Evolutionary conservation across 2,113 vertebrate genomes (phyloP).

Genomic region (Anolis carolinensis): DNA sequence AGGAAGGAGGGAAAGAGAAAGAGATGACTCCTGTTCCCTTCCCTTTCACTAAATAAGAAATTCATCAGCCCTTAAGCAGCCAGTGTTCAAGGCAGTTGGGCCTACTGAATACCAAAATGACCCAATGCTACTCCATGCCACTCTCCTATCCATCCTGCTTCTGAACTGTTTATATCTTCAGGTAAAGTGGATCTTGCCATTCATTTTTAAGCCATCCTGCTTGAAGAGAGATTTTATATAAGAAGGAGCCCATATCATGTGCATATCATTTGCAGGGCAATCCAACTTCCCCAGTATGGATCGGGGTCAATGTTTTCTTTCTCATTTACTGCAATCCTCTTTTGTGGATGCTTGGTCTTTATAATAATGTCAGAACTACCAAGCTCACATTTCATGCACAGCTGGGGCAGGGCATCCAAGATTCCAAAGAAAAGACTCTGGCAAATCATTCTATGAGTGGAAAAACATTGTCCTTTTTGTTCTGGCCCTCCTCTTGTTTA

Average conservation of each 20-base stretch:
- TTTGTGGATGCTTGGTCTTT: neutral
- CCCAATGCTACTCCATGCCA: neutral
- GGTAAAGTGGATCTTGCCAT: neutral
- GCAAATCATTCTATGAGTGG: no score
- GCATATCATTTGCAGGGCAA: no score
- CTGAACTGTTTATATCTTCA: neutral
- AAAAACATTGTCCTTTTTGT: neutral
- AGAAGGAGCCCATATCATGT: neutral
- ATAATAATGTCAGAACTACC: neutral
- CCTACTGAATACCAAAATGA: neutral
- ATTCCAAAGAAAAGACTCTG: neutral
- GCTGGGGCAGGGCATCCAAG: no score
- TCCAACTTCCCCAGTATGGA: neutral
- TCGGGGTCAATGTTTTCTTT: neutral
- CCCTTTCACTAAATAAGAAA: neutral
- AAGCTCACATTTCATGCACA: no score
- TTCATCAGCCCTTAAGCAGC: neutral
- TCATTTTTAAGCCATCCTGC: neutral
- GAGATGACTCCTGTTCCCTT: neutral
- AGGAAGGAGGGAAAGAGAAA: accelerated
- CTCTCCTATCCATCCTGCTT: neutral
- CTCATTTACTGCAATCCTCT: no score
- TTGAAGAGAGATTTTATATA: neutral
- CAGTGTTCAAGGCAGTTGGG: neutral
- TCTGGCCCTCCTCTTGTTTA: no score